A percentile compares a stretch with the other conserved stretches of the same genome.
Evolutionary conservation across 2,888 invertebrate genomes (phyloP).

Genomic region (Andricus quercusramuli): DNA sequence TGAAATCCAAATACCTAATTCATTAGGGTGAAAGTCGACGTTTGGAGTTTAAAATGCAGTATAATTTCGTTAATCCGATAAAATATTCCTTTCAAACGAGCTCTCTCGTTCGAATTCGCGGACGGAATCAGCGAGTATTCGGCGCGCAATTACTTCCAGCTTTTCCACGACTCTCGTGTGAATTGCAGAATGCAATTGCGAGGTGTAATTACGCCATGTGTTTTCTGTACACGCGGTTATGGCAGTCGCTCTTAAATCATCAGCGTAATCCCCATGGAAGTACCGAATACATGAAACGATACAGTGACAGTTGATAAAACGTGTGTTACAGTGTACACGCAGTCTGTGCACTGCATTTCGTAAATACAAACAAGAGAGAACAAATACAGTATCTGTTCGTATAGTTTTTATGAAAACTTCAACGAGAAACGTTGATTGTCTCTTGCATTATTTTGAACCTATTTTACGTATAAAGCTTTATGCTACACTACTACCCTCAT

Average conservation of each 20-base stretch:
- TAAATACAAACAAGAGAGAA: constrained; percentile 13
- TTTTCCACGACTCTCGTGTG: constrained; percentile 27
- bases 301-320: constrained; percentile 22
- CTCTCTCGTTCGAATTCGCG: background rate
- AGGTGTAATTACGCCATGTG: constrained; percentile 51
- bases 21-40: background rate
- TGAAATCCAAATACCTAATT: constrained; percentile 3
- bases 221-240: constrained; percentile 43
- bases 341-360: too few relatives aligned
- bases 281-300: constrained; percentile 22
- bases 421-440: constrained; percentile 16
- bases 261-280: constrained; percentile 25
- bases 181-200: constrained; percentile 49
- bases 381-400: background rate
- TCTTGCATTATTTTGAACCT: constrained; percentile 25
- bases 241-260: constrained; percentile 49
- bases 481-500: background rate
- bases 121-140: background rate
- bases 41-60: background rate
- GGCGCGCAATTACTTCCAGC: constrained; percentile 2
- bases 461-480: background rate
- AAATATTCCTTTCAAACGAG: background rate
- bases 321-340: too few relatives aligned
- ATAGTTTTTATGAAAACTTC: background rate
- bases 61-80: background rate